Evolutionary conservation across 2,797 vertebrate species (phyloP).

Genomic region (Cheirogaleus major): DNA sequence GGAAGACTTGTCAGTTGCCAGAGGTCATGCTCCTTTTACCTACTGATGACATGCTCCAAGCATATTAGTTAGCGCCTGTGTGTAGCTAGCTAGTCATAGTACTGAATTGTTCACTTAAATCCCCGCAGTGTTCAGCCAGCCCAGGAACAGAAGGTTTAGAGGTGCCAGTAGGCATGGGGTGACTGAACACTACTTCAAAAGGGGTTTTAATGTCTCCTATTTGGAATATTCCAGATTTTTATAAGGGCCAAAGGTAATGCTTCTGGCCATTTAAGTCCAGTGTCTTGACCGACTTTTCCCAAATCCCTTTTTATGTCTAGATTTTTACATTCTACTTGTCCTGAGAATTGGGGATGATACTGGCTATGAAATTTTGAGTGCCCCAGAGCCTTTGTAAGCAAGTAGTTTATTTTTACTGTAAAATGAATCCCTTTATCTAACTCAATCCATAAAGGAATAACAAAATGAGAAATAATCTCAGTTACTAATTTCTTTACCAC

Average conservation of each 20-base stretch:
- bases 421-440: not conserved
- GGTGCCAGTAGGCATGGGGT: not conserved
- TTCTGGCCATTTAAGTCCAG: not conserved
- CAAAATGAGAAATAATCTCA: not conserved
- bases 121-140: not conserved
- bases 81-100: not conserved
- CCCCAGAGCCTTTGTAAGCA: not conserved
- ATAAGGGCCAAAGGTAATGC: not conserved
- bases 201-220: not conserved
- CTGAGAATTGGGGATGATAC: not conserved
- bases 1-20: not conserved
- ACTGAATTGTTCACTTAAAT: not conserved
- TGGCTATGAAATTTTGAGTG: not conserved
- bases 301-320: not conserved
- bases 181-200: not conserved
- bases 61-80: not conserved
- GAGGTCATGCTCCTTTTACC: not conserved
- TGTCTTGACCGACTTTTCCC: not conserved
- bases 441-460: not conserved
- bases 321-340: not conserved
- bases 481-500: not conserved
- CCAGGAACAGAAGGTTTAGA: not conserved
- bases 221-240: not conserved
- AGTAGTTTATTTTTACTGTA: not conserved
- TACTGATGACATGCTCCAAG: not conserved